A percentile compares a stretch with the other conserved stretches of the same genome.
phyloP scores from a whole-genome alignment of 2,113 vertebrate genomes.

The Poecile atricapillus region DNA sequence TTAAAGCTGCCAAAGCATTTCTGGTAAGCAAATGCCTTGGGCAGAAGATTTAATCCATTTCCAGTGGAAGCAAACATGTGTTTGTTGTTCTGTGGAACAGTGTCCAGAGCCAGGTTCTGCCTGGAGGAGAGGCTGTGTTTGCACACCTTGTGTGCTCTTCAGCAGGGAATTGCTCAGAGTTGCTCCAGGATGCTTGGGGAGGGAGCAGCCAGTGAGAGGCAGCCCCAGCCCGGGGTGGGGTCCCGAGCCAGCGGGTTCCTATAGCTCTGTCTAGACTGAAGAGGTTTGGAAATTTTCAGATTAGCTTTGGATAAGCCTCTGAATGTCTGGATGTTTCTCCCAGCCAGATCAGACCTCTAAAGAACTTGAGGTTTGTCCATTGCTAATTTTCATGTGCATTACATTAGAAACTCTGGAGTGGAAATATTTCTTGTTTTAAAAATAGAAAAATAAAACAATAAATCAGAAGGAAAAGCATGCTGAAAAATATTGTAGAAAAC shows the following conservation, averaged over 20 bases:
- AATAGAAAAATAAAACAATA: conserved; percentile 76
- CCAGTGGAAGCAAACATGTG: neutral
- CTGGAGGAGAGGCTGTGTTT: neutral
- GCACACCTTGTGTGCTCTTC: neutral
- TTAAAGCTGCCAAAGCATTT: neutral
- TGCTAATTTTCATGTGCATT: conserved; percentile 67
- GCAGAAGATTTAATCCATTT: rapidly evolving
- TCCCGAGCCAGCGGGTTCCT: neutral
- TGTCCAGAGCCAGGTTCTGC: neutral
- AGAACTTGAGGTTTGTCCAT: conserved; percentile 58
- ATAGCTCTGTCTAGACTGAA: neutral
- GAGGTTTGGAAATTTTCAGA: conserved; percentile 22
- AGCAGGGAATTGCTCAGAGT: neutral
- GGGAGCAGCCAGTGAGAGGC: neutral
- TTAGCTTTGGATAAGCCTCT: conserved; percentile 60
- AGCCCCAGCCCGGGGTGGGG: neutral
- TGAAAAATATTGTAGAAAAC: conserved; percentile 65
- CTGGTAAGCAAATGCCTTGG: neutral
- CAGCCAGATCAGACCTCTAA: conserved; percentile 30
- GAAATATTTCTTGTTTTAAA: conserved; percentile 75
- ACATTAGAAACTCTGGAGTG: conserved; percentile 61
- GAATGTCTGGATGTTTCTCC: conserved; percentile 10
- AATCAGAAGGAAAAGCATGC: conserved; percentile 69
- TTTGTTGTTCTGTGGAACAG: neutral
- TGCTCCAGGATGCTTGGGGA: neutral